phyloP scores from a whole-genome alignment of 2,113 vertebrate species.

The Apteryx owenii region DNA sequence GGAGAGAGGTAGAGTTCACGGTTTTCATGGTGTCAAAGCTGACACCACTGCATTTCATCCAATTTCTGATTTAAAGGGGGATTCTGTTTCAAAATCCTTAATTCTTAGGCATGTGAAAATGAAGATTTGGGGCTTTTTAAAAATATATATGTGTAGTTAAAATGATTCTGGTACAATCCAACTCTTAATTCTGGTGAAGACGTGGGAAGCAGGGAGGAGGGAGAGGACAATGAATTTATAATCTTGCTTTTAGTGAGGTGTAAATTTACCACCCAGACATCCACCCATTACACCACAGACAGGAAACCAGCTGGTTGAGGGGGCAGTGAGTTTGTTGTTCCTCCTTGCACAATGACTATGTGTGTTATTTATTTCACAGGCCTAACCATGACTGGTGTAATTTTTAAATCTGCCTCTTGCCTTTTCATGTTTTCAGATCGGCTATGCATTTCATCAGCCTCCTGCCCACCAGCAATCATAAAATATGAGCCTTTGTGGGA shows the following conservation, averaged over 20 bases:
- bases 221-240: slow-evolving; percentile 48
- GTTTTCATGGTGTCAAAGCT: neutral
- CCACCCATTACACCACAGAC: slow-evolving; percentile 52
- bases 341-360: slow-evolving; percentile 28
- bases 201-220: neutral
- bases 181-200: neutral
- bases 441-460: slow-evolving; percentile 59
- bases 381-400: slow-evolving; percentile 24
- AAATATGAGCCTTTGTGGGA: slow-evolving; percentile 66
- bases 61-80: neutral
- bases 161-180: neutral
- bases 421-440: slow-evolving; percentile 50
- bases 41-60: neutral
- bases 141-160: neutral
- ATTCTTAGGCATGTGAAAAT: neutral
- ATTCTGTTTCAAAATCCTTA: neutral
- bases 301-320: slow-evolving; percentile 55
- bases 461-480: slow-evolving; percentile 56
- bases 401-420: slow-evolving; percentile 46
- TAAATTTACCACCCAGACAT: slow-evolving; percentile 46
- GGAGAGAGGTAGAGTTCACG: neutral
- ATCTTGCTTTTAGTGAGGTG: slow-evolving; percentile 13
- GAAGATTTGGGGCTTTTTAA: neutral
- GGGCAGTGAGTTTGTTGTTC: slow-evolving; percentile 48
- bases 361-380: slow-evolving; percentile 58